These are phyloP conservation scores for Cygnus olor DNA, from an alignment of 2,797 vertebrate genomes.

Conservation along the genomic window DNA sequence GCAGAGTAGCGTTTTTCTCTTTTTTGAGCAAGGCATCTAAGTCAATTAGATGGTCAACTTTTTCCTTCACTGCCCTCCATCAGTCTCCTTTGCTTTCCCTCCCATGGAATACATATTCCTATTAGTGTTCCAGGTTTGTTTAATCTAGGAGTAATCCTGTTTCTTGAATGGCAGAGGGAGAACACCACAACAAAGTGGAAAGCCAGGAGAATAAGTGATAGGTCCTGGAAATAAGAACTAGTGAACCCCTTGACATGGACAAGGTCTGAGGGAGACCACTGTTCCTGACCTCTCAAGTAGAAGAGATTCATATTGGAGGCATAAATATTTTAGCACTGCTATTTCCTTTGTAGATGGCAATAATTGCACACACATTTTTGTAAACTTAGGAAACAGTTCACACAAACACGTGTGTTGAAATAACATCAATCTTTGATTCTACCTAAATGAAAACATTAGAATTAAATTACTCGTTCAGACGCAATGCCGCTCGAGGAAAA, in stretches of 20 bases:
- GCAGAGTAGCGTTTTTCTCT: neutral
- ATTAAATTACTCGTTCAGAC: neutral
- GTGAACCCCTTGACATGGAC: neutral
- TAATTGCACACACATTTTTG: rapidly evolving
- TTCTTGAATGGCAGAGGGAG: neutral
- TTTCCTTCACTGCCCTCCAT: neutral
- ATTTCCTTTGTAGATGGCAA: neutral
- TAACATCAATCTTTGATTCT: neutral
- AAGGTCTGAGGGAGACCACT: neutral
- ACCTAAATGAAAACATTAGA: neutral
- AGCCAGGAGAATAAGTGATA: neutral
- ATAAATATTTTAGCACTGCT: neutral
- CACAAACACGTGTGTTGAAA: neutral
- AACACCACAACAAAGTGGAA: neutral
- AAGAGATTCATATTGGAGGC: neutral
- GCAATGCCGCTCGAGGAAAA: neutral
- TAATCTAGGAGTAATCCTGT: neutral
- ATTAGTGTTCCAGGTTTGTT: neutral
- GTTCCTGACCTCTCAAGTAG: neutral
- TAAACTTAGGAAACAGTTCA: neutral
- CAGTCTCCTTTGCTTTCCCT: neutral
- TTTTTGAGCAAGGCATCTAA: neutral
- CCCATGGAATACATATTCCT: neutral
- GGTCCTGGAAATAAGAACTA: neutral
- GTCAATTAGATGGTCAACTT: neutral